These are phyloP conservation scores for Propithecus coquereli DNA, from an alignment of 2,113 vertebrate genomes.

Conservation along the genomic window DNA sequence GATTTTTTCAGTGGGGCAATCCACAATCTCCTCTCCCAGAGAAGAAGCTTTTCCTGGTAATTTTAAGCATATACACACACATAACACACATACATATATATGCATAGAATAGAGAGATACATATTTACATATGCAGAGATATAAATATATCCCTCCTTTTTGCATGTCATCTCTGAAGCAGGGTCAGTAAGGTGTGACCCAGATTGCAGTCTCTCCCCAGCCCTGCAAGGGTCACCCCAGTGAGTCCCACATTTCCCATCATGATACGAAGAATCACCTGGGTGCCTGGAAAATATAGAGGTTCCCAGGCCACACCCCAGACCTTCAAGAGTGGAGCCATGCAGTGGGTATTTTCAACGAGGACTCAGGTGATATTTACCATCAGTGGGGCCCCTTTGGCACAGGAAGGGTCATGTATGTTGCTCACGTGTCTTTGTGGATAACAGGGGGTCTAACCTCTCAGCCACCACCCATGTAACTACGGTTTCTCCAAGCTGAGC, in stretches of 20 bases:
- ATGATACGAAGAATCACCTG: not conserved
- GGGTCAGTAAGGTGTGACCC: not conserved
- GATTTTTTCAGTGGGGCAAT: not conserved
- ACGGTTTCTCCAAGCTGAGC: not conserved
- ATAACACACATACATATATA: not conserved
- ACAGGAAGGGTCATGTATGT: too few species aligned
- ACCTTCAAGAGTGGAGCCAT: not conserved
- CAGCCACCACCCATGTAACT: not conserved
- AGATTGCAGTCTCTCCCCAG: not conserved
- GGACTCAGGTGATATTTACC: not conserved
- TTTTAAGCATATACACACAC: not conserved
- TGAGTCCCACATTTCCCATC: not conserved
- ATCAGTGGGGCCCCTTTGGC: too few species aligned
- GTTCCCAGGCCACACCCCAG: not conserved
- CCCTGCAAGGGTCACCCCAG: too few species aligned
- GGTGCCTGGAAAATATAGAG: not conserved
- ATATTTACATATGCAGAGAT: not conserved
- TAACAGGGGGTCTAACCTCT: not conserved
- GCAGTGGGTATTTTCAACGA: not conserved
- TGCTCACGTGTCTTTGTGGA: rapidly evolving
- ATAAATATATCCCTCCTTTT: not conserved
- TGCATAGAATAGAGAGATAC: not conserved
- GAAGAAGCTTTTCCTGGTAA: not conserved
- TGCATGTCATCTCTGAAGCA: not conserved
- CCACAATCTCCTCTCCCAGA: not conserved